Evolutionary conservation across 2,113 vertebrate species (phyloP), one percentile per base, ranked within the genome.

Genomic region (Salvelinus sp.): DNA sequence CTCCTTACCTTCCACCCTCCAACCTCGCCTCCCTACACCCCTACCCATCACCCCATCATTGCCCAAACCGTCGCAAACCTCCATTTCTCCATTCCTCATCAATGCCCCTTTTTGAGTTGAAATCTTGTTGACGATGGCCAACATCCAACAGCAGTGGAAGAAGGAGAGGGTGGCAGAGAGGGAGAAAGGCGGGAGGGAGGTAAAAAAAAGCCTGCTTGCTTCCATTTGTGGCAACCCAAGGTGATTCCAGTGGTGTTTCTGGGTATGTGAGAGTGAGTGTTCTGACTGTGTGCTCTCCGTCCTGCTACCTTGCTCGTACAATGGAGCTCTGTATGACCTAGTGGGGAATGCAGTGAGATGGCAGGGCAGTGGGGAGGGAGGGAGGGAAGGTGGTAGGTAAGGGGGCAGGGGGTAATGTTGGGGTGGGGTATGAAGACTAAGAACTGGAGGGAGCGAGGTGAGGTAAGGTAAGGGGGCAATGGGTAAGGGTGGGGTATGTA

Each of bases 221-320:
- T 73, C n/a, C 73, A 73, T 81, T 72, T 73, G 69, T 90, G 88
- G 87, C 90, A 78, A 89, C 87, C 86, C 86, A 85, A 92, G 90
- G 90, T 93, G 90, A 89, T 86, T 85, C 79, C 72, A 79, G 76
- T 1, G 60, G 82, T 76, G 85, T 78, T 79, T 54, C 50, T 54
- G 50, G 16, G 64, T n/a, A 23, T 25, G 62, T 63, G 62, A 13
- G 62, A 3, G 2, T 30, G 12, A 16, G 27, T 66, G 27, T 30
- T 38, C 16, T 38, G 28, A 25, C 27, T 20, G 30, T 28, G 18
- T 9, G 18, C 30, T n/a, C 20, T 9, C n/a, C 58, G 2, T 62
- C 58, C n/a, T 1, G 6, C 58, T 16, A 54, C 13, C 50, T 3
- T 18, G 16, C 50, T 54, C n/a, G 1, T 16, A 62, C 58, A 62